These are phyloP conservation scores for Acrossocheilus wenchowensis DNA, from an alignment of 2,797 vertebrate species.

Conservation along the genomic window DNA sequence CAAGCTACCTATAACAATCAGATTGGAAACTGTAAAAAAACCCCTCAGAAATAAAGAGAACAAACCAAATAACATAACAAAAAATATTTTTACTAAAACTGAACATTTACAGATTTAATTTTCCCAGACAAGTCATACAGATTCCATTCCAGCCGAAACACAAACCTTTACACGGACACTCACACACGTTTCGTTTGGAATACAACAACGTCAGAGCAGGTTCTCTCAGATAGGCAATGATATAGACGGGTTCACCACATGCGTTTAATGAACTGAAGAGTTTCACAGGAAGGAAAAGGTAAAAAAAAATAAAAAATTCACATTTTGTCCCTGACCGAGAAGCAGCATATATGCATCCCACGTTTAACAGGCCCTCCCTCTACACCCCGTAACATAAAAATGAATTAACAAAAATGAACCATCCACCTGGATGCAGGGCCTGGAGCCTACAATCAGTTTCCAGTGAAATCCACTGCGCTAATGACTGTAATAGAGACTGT, in stretches of 20 bases:
- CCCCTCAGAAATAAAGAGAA: slow-evolving; percentile 48
- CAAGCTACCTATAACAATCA: background rate
- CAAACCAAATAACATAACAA: slow-evolving; percentile 55
- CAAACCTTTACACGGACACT: background rate
- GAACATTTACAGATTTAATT: slow-evolving; percentile 60
- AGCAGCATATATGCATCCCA: slow-evolving; percentile 46
- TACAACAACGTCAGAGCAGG: slow-evolving; percentile 33
- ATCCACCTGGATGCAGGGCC: slow-evolving; percentile 28
- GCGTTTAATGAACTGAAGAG: slow-evolving; percentile 35
- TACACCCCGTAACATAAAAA: slow-evolving; percentile 18
- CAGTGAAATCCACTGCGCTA: slow-evolving; percentile 29
- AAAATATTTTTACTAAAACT: slow-evolving; percentile 65
- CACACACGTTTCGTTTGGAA: slow-evolving; percentile 15
- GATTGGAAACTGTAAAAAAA: background rate
- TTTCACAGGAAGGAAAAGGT: slow-evolving; percentile 57
- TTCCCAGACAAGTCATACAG: slow-evolving; percentile 59
- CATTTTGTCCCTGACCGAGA: slow-evolving; percentile 46
- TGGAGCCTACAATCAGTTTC: slow-evolving; percentile 29
- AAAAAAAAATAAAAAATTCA: slow-evolving; percentile 51
- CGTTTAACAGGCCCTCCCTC: slow-evolving; percentile 28
- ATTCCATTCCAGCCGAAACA: slow-evolving; percentile 49
- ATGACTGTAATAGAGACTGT: slow-evolving; percentile 23
- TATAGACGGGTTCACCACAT: slow-evolving; percentile 36
- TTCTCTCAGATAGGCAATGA: slow-evolving; percentile 41
- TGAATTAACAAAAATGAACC: slow-evolving; percentile 17